Evolutionary conservation across 2,888 invertebrate species (phyloP), one percentile per base, ranked within the genome.

Genomic region (Coelopa pilipes): DNA sequence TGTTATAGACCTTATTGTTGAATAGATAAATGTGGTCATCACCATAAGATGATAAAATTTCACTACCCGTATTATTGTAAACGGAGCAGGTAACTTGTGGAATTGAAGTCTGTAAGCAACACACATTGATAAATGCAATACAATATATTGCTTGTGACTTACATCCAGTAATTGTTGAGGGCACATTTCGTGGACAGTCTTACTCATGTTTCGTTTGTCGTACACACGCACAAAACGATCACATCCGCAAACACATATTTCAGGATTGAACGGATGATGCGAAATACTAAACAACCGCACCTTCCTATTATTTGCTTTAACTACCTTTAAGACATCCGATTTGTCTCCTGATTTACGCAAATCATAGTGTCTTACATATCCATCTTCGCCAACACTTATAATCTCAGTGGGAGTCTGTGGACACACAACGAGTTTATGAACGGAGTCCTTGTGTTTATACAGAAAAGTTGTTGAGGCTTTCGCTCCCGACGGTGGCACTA

Each of bases 21-120:
- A 96, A 98, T 53, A 97, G 89, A 88, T 96, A 98, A 79, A 98
- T 94, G 81, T 96, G 94, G 76, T 96, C 96, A 84, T 97, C 96
- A 86, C 95, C 97, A 87, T 97, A 98, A 0, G 96, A 95, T n/a
- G 94, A 97, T 13, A 98, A 89, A 70, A 98, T 92, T 89, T 97
- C 96, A 69, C 93, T 91, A 60, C 98, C 98, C 87, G 95, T 93
- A 88, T 95, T 92, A 88, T 95, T 98, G 88, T 96, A 98, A 2
- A 96, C 92, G 10, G 96, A 95, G 83, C 95, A 95, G 0, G 98
- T 97, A 2, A 98, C 91, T 84, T 96, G 93, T 15, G 83, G 81
- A 10, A 79, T 78, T 60, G 78, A 76, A 7, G 76, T 74, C 83
- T 85, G 46, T 10, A 72, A 55, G 34, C 21, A 63, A 21, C 45